phyloP scores from a whole-genome alignment of 2,113 vertebrate species.

The Scytalopus superciliaris region DNA sequence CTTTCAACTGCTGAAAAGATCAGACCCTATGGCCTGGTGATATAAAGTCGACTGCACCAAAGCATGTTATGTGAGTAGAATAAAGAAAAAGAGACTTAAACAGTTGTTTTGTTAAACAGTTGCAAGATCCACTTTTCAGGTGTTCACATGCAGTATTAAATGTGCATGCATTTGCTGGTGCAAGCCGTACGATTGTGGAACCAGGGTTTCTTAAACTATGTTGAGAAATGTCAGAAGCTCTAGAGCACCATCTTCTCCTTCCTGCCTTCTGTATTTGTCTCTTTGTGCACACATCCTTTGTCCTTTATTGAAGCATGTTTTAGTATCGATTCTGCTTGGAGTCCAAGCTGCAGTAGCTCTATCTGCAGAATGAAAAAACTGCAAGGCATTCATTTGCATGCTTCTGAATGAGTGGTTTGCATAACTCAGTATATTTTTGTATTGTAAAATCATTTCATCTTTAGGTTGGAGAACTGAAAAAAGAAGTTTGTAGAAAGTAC shows the following conservation, averaged over 20 bases:
- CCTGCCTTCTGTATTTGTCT: neutral
- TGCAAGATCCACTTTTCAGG: neutral
- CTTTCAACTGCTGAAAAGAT: neutral
- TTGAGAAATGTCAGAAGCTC: neutral
- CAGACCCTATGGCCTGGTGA: neutral
- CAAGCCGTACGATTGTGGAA: neutral
- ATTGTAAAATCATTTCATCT: neutral
- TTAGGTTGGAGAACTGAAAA: neutral
- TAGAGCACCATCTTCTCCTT: neutral
- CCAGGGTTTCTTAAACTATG: neutral
- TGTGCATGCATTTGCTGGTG: neutral
- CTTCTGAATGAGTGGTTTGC: neutral
- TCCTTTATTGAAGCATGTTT: neutral
- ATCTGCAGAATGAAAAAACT: neutral
- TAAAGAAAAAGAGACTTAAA: neutral
- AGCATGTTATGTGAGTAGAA: neutral
- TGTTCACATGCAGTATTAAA: accelerated
- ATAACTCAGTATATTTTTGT: neutral
- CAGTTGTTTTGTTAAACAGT: neutral
- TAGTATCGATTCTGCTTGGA: neutral
- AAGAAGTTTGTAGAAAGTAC: neutral
- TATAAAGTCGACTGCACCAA: neutral
- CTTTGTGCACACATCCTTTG: neutral
- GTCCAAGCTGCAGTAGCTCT: neutral
- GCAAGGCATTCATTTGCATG: accelerated